phyloP scores from a whole-genome alignment of 2,888 invertebrate genomes.

The Pomacea canaliculata region DNA sequence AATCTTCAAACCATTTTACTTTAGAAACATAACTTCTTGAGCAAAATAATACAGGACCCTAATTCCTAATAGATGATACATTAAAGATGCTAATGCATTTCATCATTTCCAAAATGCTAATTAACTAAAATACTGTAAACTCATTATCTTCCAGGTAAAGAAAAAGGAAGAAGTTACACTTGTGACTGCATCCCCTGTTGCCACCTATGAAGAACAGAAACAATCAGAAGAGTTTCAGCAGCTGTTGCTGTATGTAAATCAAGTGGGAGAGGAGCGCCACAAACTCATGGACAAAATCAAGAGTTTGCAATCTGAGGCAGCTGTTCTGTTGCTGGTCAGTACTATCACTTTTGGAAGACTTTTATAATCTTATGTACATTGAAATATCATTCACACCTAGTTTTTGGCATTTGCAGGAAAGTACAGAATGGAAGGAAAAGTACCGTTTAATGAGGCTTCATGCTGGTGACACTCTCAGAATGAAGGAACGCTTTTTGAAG shows the following conservation, averaged over 20 bases:
- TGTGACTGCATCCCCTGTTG: not conserved
- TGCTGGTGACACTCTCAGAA: slow-evolving; percentile 42
- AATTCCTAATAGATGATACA: too few species aligned
- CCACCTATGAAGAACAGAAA: too few species aligned
- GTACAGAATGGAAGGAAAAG: slow-evolving; percentile 54
- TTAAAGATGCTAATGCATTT: too few species aligned
- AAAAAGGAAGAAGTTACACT: not conserved
- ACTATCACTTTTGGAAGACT: too few species aligned
- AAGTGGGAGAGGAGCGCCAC: slow-evolving; percentile 38
- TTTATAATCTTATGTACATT: not conserved
- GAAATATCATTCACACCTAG: not conserved
- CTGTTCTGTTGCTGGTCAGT: slow-evolving; percentile 21
- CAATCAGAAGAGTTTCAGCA: slow-evolving; percentile 12
- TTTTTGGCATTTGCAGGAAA: slow-evolving; percentile 9
- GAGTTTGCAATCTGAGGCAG: slow-evolving; percentile 43
- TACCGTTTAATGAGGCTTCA: slow-evolving; percentile 35
- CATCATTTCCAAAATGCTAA: too few species aligned
- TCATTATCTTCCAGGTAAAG: too few species aligned
- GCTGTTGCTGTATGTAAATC: slow-evolving; percentile 26
- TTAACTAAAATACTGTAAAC: too few species aligned
- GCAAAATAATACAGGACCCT: too few species aligned
- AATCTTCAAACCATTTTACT: too few species aligned
- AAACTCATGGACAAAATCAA: slow-evolving; percentile 48
- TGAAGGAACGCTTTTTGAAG: slow-evolving; percentile 49
- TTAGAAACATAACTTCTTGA: too few species aligned